Percentiles rank a stretch among this genome's conserved stretches.
phyloP scores from a whole-genome alignment of 2,797 vertebrate species.

The Clarias pachynema region DNA sequence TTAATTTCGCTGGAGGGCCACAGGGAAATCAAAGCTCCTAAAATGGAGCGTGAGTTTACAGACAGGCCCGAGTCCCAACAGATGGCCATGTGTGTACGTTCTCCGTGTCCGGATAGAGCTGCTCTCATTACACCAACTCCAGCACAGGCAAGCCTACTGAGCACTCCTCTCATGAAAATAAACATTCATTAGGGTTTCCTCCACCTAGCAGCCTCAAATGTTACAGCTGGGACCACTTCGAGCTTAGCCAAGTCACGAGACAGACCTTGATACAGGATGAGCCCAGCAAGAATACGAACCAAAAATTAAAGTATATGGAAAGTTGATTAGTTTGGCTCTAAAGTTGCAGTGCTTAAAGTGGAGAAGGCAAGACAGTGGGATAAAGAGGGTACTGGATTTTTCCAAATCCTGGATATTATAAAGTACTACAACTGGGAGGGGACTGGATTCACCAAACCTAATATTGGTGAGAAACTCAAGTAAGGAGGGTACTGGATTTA shows the following conservation, averaged over 20 bases:
- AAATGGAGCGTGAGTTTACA: slow-evolving; percentile 43
- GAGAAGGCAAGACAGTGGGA: background rate
- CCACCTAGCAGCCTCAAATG: slow-evolving; percentile 20
- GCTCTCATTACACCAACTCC: slow-evolving; percentile 42
- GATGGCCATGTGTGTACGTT: slow-evolving; percentile 42
- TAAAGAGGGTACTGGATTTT: background rate
- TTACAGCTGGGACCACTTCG: slow-evolving; percentile 24
- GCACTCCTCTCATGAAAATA: slow-evolving; percentile 52
- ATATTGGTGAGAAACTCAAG: no score
- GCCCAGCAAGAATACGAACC: background rate
- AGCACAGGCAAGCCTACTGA: slow-evolving; percentile 32
- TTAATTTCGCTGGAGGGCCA: slow-evolving; percentile 8
- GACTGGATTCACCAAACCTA: background rate
- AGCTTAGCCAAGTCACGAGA: slow-evolving; percentile 26
- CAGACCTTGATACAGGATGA: slow-evolving; percentile 4
- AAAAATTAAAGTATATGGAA: background rate
- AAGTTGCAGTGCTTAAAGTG: background rate
- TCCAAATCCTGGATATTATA: background rate
- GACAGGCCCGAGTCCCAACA: slow-evolving; percentile 38
- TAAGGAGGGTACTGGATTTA: background rate
- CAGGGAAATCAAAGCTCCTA: slow-evolving; percentile 48
- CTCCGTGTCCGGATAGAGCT: slow-evolving; percentile 36
- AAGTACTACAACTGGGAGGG: background rate
- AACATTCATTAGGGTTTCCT: slow-evolving; percentile 55
- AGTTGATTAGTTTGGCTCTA: background rate